Evolutionary conservation across 2,888 invertebrate species (phyloP).

Genomic region (Colletes collaris): DNA sequence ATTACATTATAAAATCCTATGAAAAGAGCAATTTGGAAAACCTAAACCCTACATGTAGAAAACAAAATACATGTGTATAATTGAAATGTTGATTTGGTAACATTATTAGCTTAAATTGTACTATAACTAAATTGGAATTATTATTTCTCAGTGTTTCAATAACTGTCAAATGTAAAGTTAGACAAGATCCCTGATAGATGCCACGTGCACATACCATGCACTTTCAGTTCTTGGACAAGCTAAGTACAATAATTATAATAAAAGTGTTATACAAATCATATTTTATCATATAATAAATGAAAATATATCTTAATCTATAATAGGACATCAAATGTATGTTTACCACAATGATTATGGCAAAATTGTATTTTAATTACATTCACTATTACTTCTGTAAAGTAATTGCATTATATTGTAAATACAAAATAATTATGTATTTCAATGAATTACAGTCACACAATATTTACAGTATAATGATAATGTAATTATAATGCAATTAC

Average conservation of each 20-base stretch:
- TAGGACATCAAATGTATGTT: constrained; percentile 9
- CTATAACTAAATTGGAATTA: constrained; percentile 30
- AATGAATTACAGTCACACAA: too few species aligned
- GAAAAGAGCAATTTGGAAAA: constrained; percentile 19
- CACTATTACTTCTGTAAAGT: too few species aligned
- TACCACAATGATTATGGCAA: too few species aligned
- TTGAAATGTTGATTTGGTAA: constrained; percentile 22
- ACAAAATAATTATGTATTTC: constrained; percentile 3
- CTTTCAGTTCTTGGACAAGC: constrained; percentile 33
- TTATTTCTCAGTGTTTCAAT: constrained; percentile 6
- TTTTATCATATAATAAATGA: constrained; percentile 37
- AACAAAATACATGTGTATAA: background rate
- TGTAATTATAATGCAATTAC: too few species aligned
- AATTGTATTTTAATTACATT: too few species aligned
- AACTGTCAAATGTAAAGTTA: constrained; percentile 20
- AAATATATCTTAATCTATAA: constrained; percentile 17
- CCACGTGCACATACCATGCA: constrained; percentile 19
- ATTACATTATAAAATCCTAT: constrained; percentile 4
- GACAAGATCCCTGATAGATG: constrained; percentile 27
- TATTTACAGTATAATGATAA: too few species aligned
- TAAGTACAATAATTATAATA: constrained; percentile 57
- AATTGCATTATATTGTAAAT: background rate
- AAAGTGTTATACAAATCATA: constrained; percentile 22
- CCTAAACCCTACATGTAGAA: background rate
- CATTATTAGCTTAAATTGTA: constrained; percentile 33